Base-by-base conservation (phyloP, 2,113 vertebrate species). In the Syrrhaptes paradoxus region DNA sequence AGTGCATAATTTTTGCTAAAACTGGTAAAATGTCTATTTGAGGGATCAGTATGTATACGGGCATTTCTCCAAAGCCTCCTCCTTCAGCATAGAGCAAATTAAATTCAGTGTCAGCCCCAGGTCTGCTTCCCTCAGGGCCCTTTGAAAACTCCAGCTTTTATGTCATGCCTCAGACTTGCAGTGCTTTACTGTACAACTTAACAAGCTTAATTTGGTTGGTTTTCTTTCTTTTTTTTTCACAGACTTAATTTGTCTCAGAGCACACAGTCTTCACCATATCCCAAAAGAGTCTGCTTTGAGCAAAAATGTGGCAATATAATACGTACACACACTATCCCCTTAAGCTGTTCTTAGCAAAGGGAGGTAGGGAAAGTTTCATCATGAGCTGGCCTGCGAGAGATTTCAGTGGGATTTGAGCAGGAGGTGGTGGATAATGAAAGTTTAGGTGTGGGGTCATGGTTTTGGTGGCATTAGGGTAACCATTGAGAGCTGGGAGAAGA, bases 61-160 rank as follows among this genome's bases (percentile, higher is more conserved):
- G 63, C 89, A 67, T 70, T 93, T 71, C 74, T 95, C 61, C 85
- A 96, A 96, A 95, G 85, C 65, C 67, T 52, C 26, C 41, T 90
- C 21, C 79, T 92, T 94, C 28, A 45, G 72, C 93, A 59, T 2
- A 74, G 20, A 88, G 61, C 79, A 96, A 96, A 94, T 93, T 85
- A 90, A 96, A 95, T 86, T 90, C 94, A 88, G 82, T 52, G 72
- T 75, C 95, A 95, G 85, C 63, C 65, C 51, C 52, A 38, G 38
- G 55, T 75, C 93, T 90, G 31, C 52, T 83, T 91, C 89, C 92
- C 79, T 87, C 48, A 45, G 78, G 90, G 79, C 43, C 48, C 86
- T 92, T 96, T 91, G 86, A 85, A 96, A 90, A 70, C 29, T 28
- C 52, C 32, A 51, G 85, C 75, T 91, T 94, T 93, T 88, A 93